These are phyloP conservation scores for Podarcis cretensis DNA, from an alignment of 2,113 vertebrate genomes.

Conservation along the genomic window DNA sequence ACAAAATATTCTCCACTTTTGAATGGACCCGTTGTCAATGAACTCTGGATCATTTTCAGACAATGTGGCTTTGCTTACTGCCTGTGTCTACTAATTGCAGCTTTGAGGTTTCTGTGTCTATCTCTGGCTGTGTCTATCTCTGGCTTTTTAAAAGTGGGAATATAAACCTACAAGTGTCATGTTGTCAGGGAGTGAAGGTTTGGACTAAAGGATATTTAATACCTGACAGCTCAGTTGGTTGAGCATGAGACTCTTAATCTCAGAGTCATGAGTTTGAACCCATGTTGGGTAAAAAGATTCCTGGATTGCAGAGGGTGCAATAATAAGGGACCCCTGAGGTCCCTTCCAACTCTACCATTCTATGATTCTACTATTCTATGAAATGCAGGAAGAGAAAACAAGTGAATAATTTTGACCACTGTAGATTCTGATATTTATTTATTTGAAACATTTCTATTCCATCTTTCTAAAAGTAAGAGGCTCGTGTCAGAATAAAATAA, in stretches of 20 bases:
- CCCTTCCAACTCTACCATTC: background rate
- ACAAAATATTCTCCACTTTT: too few species aligned
- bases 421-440: too few species aligned
- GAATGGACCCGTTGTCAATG: background rate
- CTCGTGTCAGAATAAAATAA: too few species aligned
- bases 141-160: background rate
- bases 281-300: too few species aligned
- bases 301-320: background rate
- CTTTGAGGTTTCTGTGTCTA: background rate
- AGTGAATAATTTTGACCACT: too few species aligned
- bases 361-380: too few species aligned
- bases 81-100: background rate
- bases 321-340: background rate
- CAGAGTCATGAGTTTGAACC: too few species aligned
- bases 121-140: background rate
- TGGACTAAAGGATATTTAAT: background rate
- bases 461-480: too few species aligned
- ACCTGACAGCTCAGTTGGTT: background rate
- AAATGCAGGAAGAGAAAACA: too few species aligned
- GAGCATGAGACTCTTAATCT: too few species aligned
- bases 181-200: background rate
- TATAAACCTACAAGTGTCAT: background rate
- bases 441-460: too few species aligned
- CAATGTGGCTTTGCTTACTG: background rate
- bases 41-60: background rate